These are phyloP conservation scores for Drosophila peninsularis DNA, from an alignment of 2,888 invertebrate genomes.

Conservation along the genomic window DNA sequence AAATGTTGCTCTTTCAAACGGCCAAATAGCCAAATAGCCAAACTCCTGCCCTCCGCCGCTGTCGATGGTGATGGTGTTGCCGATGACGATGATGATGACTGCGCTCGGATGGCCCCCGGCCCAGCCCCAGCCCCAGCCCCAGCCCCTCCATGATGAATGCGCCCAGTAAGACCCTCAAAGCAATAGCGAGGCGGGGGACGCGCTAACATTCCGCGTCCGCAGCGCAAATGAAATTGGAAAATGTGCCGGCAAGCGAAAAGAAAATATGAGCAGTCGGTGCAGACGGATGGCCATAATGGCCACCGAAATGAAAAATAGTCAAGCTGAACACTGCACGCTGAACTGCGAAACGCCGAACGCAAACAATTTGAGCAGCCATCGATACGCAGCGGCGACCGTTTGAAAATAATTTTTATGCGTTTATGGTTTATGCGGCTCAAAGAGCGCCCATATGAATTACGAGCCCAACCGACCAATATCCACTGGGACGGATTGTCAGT, in stretches of 20 bases:
- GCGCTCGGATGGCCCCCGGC: constrained; percentile 35
- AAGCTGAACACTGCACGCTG: constrained; percentile 42
- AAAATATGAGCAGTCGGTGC: constrained; percentile 64
- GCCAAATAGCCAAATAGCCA: constrained; percentile 46
- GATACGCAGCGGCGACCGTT: constrained; percentile 62
- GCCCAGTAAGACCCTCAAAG: constrained; percentile 37
- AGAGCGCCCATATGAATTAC: constrained; percentile 57
- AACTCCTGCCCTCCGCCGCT: constrained; percentile 19
- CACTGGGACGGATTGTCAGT: constrained; percentile 4
- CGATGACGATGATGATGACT: constrained; percentile 49
- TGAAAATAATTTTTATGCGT: constrained; percentile 73
- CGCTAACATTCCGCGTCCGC: constrained; percentile 72
- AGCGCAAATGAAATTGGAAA: constrained; percentile 80
- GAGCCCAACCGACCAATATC: neutral
- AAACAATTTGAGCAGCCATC: constrained; percentile 73
- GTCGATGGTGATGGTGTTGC: constrained; percentile 27
- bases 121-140: neutral
- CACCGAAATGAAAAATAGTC: constrained; percentile 76
- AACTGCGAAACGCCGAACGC: constrained; percentile 32
- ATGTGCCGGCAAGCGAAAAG: constrained; percentile 77
- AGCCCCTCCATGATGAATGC: constrained; percentile 70
- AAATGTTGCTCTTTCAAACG: constrained; percentile 79
- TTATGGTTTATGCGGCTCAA: constrained; percentile 66
- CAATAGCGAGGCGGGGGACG: constrained; percentile 33
- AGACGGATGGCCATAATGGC: constrained; percentile 52